These are phyloP conservation scores for zebrafish (Danio rerio) DNA, from an alignment of 2,113 vertebrate genomes.

Conservation along the genomic window GRCz12tu NC_133181.1:3377501-3378000, in stretches of 20 bases:
- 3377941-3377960: conserved; percentile 31
- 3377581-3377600: background rate
- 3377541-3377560: background rate
- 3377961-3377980: background rate
- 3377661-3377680: background rate
- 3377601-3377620: too few relatives aligned
- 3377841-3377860: conserved; percentile 17
- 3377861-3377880: background rate
- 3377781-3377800: background rate
- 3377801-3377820: background rate
- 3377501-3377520: background rate
- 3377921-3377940: background rate
- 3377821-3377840: conserved; percentile 28
- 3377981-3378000: conserved; percentile 20
- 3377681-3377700: background rate
- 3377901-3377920: conserved; percentile 28
- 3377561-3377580: background rate
- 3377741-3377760: background rate
- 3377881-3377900: background rate
- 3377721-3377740: background rate
- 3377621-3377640: background rate
- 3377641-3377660: background rate
- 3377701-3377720: background rate
- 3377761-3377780: background rate
- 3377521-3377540: background rate